These are phyloP conservation scores for Daktulosphaira vitifoliae DNA, from an alignment of 1,140 invertebrate genomes.

Conservation along the genomic window DNA sequence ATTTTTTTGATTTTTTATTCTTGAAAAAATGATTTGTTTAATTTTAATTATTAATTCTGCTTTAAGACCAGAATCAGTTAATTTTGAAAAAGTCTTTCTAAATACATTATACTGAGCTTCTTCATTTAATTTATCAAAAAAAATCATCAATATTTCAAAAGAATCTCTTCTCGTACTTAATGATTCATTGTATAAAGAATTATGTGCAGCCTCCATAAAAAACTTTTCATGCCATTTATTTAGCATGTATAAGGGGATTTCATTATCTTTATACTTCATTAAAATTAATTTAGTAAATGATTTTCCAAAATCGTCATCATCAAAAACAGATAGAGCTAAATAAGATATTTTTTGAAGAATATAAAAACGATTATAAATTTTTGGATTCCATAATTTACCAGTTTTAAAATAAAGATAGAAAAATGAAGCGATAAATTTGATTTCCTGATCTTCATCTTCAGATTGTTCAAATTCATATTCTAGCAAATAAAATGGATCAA, in stretches of 20 bases:
- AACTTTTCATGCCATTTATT: background rate
- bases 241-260: background rate
- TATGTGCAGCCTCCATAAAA: background rate
- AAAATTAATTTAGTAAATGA: slow-evolving; percentile 7
- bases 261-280: slow-evolving; percentile 1
- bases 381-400: background rate
- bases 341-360: background rate
- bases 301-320: background rate
- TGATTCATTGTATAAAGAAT: background rate
- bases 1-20: background rate
- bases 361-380: slow-evolving; percentile 4
- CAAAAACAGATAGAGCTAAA: background rate
- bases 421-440: slow-evolving; percentile 5
- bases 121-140: background rate
- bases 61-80: background rate
- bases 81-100: background rate
- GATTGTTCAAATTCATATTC: slow-evolving; percentile 14
- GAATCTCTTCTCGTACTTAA: background rate
- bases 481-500: slow-evolving; percentile 14
- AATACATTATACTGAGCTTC: slow-evolving; percentile 2
- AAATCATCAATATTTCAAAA: background rate
- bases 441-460: background rate
- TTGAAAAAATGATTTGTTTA: background rate
- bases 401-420: slow-evolving; percentile 10
- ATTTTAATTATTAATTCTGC: background rate